Conservation (phyloP, 2,888 invertebrate species). For the Acanthoscelides obtectus region DNA sequence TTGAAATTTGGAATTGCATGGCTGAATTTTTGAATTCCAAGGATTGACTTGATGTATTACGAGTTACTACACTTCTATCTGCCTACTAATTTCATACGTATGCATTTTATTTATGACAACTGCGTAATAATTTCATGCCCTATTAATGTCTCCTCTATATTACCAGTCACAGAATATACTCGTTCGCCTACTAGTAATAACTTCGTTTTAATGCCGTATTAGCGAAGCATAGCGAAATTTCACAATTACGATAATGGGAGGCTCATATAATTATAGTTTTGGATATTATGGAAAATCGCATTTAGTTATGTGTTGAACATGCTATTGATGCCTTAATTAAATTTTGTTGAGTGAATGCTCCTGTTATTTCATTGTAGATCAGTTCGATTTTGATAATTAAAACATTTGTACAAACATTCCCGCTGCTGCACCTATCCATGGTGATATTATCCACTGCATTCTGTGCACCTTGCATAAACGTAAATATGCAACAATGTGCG, state of each 20-base stretch:
- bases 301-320: slow-evolving; percentile 10
- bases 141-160: background rate
- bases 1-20: too few relatives aligned
- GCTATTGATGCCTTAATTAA: slow-evolving; percentile 9
- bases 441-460: background rate
- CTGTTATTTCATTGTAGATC: slow-evolving; percentile 6
- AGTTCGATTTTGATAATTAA: slow-evolving; percentile 1
- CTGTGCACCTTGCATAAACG: background rate
- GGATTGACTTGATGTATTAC: too few relatives aligned
- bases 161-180: background rate
- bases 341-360: slow-evolving; percentile 8
- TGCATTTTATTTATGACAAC: background rate
- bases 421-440: background rate
- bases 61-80: too few relatives aligned
- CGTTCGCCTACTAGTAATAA: slow-evolving; percentile 1
- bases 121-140: background rate
- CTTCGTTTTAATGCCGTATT: slow-evolving; percentile 6
- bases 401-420: background rate
- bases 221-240: slow-evolving; percentile 5
- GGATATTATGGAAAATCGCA: slow-evolving; percentile 9
- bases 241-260: slow-evolving; percentile 9
- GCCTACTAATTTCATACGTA: background rate
- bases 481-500: background rate
- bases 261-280: slow-evolving; percentile 6
- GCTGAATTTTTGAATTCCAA: too few relatives aligned